Evolutionary conservation across 2,797 vertebrate genomes (phyloP), one percentile per base, ranked within the genome.

Genomic region (Siniperca obscura): DNA sequence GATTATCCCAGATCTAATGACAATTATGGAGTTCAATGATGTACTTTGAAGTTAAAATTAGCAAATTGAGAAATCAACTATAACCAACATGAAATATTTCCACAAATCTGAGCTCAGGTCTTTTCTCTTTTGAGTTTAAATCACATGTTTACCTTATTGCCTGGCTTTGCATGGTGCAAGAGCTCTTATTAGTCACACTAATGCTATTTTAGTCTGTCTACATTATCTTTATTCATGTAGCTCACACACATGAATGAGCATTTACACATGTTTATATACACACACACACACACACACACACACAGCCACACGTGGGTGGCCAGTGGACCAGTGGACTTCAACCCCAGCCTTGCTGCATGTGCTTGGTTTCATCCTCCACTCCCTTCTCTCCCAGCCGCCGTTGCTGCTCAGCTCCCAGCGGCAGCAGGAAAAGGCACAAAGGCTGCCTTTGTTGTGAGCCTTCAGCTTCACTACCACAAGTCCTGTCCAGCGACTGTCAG

Each of bases 1-100:
- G 88, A 95, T 95, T 93, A 94, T 83, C 80, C 17, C 25, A 36
- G 81, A 87, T 76, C 46, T 90, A 93, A 92, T 93, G 90, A 78
- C 89, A 82, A 81, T 90, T 85, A 87, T 34, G 36, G 78, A 84
- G 57, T 91, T 79, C n/a, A 81, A 52, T 86, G 84, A 86, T 87
- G 87, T 84, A 53, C 90, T 93, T 92, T 93, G 86, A 93, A 88
- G 83, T 87, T 85, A 78, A 82, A 85, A 80, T 85, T 61, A 85
- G 84, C 65, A 70, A 81, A 84, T 30, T 0, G 52, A 84, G 48
- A 42, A 50, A 80, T 83, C 60, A 42, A 11, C 38, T 40, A 21
- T 70, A 44, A 22, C 50, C 75, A 76, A 12, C 14, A 75, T 42
- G 11, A 68, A 61, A 70, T 44, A 70, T 62, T 59, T 50, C 30